These are phyloP conservation scores for Oncorhynchus clarkii DNA, from an alignment of 2,113 vertebrate species.

Conservation along the genomic window DNA sequence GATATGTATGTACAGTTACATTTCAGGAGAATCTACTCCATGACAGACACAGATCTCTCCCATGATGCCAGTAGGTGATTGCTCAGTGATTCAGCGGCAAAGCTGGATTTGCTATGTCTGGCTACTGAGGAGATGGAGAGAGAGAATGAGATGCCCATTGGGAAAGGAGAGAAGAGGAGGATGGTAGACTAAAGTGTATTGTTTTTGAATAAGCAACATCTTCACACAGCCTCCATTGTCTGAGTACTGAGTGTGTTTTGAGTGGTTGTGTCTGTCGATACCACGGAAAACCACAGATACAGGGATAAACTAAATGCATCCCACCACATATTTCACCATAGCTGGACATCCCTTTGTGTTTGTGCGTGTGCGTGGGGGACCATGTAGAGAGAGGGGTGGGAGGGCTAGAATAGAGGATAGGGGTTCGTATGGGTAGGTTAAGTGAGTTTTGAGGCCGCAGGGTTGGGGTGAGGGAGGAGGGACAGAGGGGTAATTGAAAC, in stretches of 20 bases:
- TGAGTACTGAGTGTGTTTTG: slow-evolving; percentile 67
- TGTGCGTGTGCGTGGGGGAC: slow-evolving; percentile 44
- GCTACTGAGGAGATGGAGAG: neutral
- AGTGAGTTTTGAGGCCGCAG: slow-evolving; percentile 66
- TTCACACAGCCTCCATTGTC: neutral
- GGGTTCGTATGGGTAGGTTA: slow-evolving; percentile 34
- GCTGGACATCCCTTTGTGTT: too few relatives aligned
- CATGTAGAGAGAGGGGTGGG: slow-evolving; percentile 57
- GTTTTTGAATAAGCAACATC: too few relatives aligned
- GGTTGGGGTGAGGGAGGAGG: slow-evolving; percentile 46
- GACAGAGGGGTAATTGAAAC: slow-evolving; percentile 71
- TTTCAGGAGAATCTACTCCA: too few relatives aligned
- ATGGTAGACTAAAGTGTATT: too few relatives aligned
- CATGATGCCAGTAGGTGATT: neutral
- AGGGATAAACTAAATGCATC: neutral
- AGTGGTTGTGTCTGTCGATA: slow-evolving; percentile 41
- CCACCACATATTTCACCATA: too few relatives aligned
- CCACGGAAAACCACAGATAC: slow-evolving; percentile 18
- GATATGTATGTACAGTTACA: neutral
- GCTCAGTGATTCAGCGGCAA: neutral
- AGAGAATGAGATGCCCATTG: neutral
- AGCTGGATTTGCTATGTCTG: slow-evolving; percentile 4
- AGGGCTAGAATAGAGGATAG: slow-evolving; percentile 58
- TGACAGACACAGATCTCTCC: neutral
- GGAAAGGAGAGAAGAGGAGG: neutral